Percentiles rank a stretch among this genome's conserved stretches.
phyloP scores from a whole-genome alignment of 2,113 vertebrate genomes.

The Sterna hirundo region DNA sequence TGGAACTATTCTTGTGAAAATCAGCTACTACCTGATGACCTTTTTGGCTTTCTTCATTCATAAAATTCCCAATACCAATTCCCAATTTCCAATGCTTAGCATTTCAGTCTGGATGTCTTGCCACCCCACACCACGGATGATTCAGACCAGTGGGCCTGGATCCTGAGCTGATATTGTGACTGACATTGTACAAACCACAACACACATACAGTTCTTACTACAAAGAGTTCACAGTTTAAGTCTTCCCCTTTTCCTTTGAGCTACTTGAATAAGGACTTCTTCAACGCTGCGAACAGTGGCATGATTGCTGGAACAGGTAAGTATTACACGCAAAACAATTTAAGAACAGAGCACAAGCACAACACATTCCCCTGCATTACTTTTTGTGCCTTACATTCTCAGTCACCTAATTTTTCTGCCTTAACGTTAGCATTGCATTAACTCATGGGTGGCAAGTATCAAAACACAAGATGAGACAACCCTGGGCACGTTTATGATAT shows the following conservation, averaged over 20 bases:
- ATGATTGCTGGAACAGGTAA: not conserved
- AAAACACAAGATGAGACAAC: not conserved
- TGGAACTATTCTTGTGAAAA: not conserved
- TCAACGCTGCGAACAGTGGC: accelerated
- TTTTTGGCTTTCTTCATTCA: not conserved
- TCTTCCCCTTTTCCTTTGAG: not conserved
- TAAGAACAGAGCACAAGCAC: not conserved
- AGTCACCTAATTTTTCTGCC: not conserved
- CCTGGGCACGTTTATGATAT: accelerated
- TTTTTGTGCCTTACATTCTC: not conserved
- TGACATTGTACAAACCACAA: not conserved
- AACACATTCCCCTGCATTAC: not conserved
- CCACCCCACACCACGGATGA: not conserved
- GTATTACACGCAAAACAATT: not conserved
- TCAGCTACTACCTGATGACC: not conserved
- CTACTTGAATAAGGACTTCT: not conserved
- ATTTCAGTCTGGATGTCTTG: not conserved
- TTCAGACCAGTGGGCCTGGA: not conserved
- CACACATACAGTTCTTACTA: not conserved
- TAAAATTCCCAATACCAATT: not conserved
- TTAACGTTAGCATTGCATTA: not conserved
- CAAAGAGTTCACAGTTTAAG: not conserved
- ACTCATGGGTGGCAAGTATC: not conserved
- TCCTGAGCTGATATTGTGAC: not conserved
- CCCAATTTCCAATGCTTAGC: no score